Conservation (phyloP, 1,140 invertebrate species). For the Heterodera carotae region DNA sequence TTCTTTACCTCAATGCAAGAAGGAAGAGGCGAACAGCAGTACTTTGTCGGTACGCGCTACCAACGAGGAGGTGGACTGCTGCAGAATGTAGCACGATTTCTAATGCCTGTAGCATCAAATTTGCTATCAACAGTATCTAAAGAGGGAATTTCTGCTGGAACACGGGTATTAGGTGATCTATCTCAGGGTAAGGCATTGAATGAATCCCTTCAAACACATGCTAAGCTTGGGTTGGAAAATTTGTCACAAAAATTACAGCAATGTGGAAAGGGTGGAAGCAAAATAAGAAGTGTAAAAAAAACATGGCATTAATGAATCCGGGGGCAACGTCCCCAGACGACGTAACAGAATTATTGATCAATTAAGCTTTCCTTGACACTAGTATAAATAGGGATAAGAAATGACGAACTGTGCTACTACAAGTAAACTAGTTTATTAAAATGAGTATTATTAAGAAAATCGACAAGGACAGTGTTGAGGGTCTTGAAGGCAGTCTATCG, state of each 20-base stretch:
- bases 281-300: background rate
- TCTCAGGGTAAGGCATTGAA: no score
- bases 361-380: background rate
- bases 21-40: no score
- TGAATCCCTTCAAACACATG: conserved; percentile 2
- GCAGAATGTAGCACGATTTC: no score
- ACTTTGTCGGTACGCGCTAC: no score
- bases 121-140: no score
- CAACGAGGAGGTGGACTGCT: no score
- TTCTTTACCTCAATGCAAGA: no score
- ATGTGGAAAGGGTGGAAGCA: conserved; percentile 17
- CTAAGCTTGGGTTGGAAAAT: background rate
- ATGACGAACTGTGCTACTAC: no score
- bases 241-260: background rate
- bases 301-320: background rate
- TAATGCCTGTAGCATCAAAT: no score
- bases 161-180: no score
- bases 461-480: conserved; percentile 16
- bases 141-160: no score
- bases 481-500: conserved; percentile 10
- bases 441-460: conserved; percentile 18
- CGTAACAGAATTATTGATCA: background rate
- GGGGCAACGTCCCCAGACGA: background rate
- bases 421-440: background rate
- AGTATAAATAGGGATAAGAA: background rate